Base-by-base conservation (phyloP, 2,888 invertebrate species). In the Anoplius nigerrimus region DNA sequence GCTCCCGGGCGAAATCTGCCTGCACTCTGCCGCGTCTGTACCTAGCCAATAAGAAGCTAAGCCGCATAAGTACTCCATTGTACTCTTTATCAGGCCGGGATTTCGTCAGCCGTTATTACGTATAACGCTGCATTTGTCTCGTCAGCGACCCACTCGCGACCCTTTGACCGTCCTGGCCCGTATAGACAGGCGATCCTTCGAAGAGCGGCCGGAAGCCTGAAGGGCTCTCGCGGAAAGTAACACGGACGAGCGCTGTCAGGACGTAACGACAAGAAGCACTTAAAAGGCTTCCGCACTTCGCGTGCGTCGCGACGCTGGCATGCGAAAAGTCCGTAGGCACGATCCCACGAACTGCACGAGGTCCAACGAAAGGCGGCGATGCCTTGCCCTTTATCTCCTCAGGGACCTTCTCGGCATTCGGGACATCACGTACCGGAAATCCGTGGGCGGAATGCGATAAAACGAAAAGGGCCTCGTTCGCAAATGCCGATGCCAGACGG, bases 261-360 rank as follows among this genome's bases (percentile, higher is more conserved):
- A 45, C n/a, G 21, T 57, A 69, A 62, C 55, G 21, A 56, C 57
- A 21, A 42, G 58, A 52, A 42, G 27, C 46, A 65, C 64, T 66
- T 22, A 43, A 42, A 22, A 58, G 20, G 0, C 58, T 13, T 27
- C 11, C 20, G 22, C 34, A 51, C 34, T 62, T 59, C 62, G 48
- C 61, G 55, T 34, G 53, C 27, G 34, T 48, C 16, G 16, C 22
- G 15, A 3, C 13, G 27, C 58, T 54, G 16, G 11, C 34, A 42
- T 16, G 16, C 0, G 21, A 52, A 46, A 51, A 15, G 24, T 16
- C 21, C 59, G 8, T 59, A 65, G 67, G 56, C 66, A 27, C 52
- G 51, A 61, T 4, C 2, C 61, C 61, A 61, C 34, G 27, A 34
- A 22, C 34, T 34, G 2, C 45, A 0, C 4, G 18, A 6, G 18